Evolutionary conservation across 2,797 vertebrate genomes (phyloP), one percentile per base, ranked within the genome.

Genomic region (Parambassis ranga): DNA sequence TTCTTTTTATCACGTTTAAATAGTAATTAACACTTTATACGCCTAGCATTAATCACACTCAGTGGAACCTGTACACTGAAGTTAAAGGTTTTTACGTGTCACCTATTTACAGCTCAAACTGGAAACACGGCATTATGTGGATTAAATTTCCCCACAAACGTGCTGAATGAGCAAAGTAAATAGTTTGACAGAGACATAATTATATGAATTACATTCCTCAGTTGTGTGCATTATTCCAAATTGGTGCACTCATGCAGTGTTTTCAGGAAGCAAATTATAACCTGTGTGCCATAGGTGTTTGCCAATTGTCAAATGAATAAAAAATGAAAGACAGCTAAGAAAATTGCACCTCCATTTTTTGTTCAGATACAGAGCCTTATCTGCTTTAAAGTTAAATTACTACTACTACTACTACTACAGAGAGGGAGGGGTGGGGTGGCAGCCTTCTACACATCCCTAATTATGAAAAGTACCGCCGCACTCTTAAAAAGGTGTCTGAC

Each of bases 331-430:
- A 88, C 81, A 80, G 85, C 77, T 65, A 60, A 82, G 82, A 76
- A 89, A 89, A 89, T 85, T 86, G 78, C 71, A 58, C 75, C 67
- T 49, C 56, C 23, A 56, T 66, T 73, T 79, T 57, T 39, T 5
- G 46, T n/a, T n/a, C n/a, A 85, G 85, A 87, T 86, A 79, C 65
- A 65, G 53, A 36, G 53, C 32, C 80, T 87, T 88, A 88, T 90
- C 87, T 76, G 49, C 46, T 63, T 79, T 63, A 75, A 82, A 85
- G 84, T 87, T 88, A 88, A 88, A 88, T 85, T 80, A 85, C 75
- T 77, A 67, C 55, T 39, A 67, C 65, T 69, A 65, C 76, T n/a
- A n/a, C n/a, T n/a, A n/a, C n/a, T n/a, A n/a, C n/a, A n/a, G n/a
- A 88, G 60, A 77, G 37, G 48, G 47, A 81, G 58, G 49, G 65